Percentiles rank a stretch among this genome's conserved stretches.
Evolutionary conservation across 2,797 vertebrate genomes (phyloP).

Genomic region (Rhinella marina): DNA sequence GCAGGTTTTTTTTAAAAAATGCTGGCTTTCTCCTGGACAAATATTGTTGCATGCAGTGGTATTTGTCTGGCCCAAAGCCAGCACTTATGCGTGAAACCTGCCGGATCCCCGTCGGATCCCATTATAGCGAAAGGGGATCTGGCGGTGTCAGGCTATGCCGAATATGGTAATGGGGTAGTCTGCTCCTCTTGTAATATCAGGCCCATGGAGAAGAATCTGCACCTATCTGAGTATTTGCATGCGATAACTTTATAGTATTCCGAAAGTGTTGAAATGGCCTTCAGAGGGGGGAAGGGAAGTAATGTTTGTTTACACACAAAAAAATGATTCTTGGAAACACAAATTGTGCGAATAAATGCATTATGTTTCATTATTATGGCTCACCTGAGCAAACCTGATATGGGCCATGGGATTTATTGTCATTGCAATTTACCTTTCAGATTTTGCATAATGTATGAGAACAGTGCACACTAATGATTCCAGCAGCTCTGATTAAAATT

Average conservation of each 20-base stretch:
- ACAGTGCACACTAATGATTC: background rate
- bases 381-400: background rate
- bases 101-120: no score
- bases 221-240: no score
- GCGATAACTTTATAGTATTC: background rate
- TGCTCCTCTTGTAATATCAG: no score
- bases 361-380: background rate
- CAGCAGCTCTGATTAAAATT: background rate
- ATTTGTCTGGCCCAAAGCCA: no score
- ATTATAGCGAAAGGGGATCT: no score
- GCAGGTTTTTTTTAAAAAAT: no score
- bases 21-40: no score
- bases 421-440: background rate
- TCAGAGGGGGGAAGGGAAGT: background rate
- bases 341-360: background rate
- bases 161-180: no score
- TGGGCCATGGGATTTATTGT: background rate
- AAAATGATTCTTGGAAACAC: background rate
- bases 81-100: no score
- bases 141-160: no score
- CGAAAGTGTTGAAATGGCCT: background rate
- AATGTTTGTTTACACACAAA: background rate
- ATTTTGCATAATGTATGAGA: background rate
- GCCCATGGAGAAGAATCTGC: no score
- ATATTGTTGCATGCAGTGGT: no score